Evolutionary conservation across 2,888 invertebrate genomes (phyloP), one percentile per base, ranked within the genome.

Genomic region (Escarpia spicata): DNA sequence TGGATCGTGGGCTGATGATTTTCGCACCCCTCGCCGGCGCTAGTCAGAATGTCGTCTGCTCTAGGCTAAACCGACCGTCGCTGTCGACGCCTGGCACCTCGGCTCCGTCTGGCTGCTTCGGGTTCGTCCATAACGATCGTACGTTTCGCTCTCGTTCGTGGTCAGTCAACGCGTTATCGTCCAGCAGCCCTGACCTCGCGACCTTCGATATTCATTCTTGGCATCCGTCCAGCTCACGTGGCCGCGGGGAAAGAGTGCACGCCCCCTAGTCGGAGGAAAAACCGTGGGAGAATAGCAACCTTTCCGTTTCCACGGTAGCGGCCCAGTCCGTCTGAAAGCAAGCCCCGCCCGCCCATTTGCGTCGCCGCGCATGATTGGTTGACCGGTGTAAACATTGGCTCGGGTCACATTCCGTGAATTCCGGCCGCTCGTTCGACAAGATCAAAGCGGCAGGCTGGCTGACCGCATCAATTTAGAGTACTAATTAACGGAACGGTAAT

Each of bases 341-440:
- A 75, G 75, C 75, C 26, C 75, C 75, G 75, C 75, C 75, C n/a
- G 75, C 75, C 75, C 75, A 75, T 75, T 75, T 75, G 75, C 75
- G 75, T 75, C 75, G 75, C 19, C 75, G 75, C 75, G 75, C 75
- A 19, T 75, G 75, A 75, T 75, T 75, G 75, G 75, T 75, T 75
- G 75, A 75, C 75, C 26, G n/a, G 19, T n/a, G 75, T 75, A 75
- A 75, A 75, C 75, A 75, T 75, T 75, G 75, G 75, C 75, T 19
- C 75, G 26, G 75, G 4, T 26, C 75, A 26, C 75, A 75, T 75
- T 75, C 75, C 75, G 75, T 26, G 75, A 75, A 75, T 75, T 75
- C 75, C 75, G 75, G 26, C n/a, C 75, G 19, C 15, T 75, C 75
- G n/a, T 15, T 75, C 75, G 75, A 15, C n/a, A 4, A 75, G 26